Base-by-base conservation (phyloP, 2,113 vertebrate genomes). In the Antennarius striatus region DNA sequence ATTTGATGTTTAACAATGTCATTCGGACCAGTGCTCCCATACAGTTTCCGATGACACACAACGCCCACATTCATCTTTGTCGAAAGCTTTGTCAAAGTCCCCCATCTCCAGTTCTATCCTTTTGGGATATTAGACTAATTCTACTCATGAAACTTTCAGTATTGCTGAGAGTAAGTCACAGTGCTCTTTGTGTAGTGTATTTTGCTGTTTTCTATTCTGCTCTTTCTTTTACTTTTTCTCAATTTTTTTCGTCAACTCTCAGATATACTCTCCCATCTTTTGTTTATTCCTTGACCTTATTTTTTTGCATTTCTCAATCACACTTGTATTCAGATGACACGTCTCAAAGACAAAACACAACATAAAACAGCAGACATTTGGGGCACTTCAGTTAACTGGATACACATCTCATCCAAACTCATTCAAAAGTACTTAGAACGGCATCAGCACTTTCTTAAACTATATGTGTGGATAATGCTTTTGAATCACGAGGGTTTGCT, bases 1-100 rank as follows among this genome's bases (percentile, higher is more conserved):
- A 81, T 88, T 90, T 87, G 17, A 88, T 81, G 69, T 60, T 56
- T 54, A 55, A 81, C 82, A 83, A 52, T 54, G 53, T 76, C 13
- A 43, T 73, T 73, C 67, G 67, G 58, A 82, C 69, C 4, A 22
- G 32, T 16, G 16, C 43, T 10, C 6, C 32, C 53, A 36, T 51
- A 28, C 46, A 50, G 29, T 29, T 28, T 45, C 11, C 43, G 28
- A 62, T 48, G 51, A 15, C 63, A 57, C 73, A 62, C 56, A 82
- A 58, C 74, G 65, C 30, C 1, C 53, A 10, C 12, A 58, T 56
- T 43, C 11, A 43, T 42, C 67, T 14, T 73, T 62, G 67, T 60
- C 70, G 48, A 64, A 66, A 64, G 5, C 43, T 78, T 32, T 42
- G 69, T 73, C 63, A 54, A 62, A 59, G 71, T 59, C 71, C 56